Percentiles rank a stretch among this genome's conserved stretches.
Conservation (phyloP, 2,113 vertebrate species). For the Spermophilus dauricus region DNA sequence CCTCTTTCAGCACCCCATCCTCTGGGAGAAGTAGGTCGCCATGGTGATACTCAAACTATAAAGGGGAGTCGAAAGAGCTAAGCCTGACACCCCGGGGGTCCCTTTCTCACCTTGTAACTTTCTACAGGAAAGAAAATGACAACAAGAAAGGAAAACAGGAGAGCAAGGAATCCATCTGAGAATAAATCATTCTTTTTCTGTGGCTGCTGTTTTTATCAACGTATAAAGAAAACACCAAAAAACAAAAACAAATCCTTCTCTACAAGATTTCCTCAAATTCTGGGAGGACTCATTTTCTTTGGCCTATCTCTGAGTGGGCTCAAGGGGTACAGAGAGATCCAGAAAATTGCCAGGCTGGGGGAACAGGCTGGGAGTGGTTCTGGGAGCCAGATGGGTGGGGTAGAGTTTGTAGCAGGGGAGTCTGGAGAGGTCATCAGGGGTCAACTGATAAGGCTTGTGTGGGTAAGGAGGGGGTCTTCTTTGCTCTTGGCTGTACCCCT, state of each 20-base stretch:
- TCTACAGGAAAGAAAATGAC: background rate
- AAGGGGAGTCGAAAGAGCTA: background rate
- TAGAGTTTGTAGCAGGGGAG: background rate
- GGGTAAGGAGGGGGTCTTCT: fast-evolving
- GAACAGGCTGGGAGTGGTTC: too few species aligned
- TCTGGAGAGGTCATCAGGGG: fast-evolving
- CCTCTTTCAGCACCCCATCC: background rate
- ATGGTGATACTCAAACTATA: background rate
- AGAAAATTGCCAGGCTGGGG: background rate
- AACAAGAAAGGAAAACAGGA: background rate
- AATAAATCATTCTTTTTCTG: background rate
- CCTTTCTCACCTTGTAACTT: background rate
- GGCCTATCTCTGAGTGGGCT: fast-evolving
- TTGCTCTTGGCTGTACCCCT: background rate
- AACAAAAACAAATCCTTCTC: background rate
- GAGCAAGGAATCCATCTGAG: too few species aligned
- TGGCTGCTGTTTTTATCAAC: background rate
- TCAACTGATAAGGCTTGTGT: fast-evolving
- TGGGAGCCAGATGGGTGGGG: background rate
- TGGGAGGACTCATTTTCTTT: background rate
- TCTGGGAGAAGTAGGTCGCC: background rate
- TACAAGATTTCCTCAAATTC: background rate
- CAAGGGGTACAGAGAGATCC: fast-evolving
- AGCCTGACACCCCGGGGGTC: background rate
- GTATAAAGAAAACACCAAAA: background rate